Evolutionary conservation across 1,140 invertebrate species (phyloP), one percentile per base, ranked within the genome.

Genomic region (Drosophila nannoptera): DNA sequence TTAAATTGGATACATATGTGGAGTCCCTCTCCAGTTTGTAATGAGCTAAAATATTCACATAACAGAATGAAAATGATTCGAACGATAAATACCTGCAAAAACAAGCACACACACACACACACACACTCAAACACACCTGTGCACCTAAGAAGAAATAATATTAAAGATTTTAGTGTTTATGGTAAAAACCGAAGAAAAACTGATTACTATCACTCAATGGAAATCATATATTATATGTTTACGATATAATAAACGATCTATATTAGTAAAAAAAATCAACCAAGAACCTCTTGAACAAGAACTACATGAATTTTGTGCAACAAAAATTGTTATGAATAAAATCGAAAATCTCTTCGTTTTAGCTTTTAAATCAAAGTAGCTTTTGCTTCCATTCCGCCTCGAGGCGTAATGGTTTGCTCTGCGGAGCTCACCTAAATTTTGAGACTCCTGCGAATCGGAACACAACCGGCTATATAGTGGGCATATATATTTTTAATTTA

Each of bases 131-230:
- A 22, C 22, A 22, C 1, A 22, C 22, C 22, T 22, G 22, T 22
- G 22, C 22, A 22, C 22, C 22, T 22, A 22, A 22, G 22, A 22
- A 22, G 22, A 22, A 22, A 22, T 22, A 22, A 33, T 75, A 76
- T 38, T 50, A 70, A 76, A 84, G 80, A 80, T 84, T 84, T 83
- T 84, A 84, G 76, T 77, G 66, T 77, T 77, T 77, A 77, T 73
- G 58, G 53, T 84, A 76, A 86, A 84, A 83, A 84, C 78, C 84
- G 62, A 55, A 68, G 66, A 58, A 62, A 61, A 66, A 36, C 49
- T 46, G 69, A 58, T 29, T 43, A n/a, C 40, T 7, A 69, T 7
- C 54, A 63, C 36, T 48, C 38, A 59, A 22, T 53, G 54, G 31
- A 66, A 56, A 56, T 32, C 14, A 64, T 49, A 66, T 74, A 78